Conservation (phyloP, 2,888 invertebrate species). For the Rhingia campestris region DNA sequence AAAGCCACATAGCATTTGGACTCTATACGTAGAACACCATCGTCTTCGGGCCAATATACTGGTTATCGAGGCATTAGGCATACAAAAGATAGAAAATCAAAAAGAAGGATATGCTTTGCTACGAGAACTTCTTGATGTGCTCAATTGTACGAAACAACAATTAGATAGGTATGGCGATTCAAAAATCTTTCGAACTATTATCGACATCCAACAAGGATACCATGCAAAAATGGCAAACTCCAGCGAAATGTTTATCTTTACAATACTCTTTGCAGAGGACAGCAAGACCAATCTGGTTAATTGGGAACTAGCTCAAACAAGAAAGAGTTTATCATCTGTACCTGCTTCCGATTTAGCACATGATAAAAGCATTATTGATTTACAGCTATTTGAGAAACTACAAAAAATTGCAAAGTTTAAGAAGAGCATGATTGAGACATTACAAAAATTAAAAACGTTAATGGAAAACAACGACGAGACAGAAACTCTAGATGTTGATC, state of each 20-base stretch:
- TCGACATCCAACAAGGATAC: slow-evolving; percentile 46
- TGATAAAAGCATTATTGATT: slow-evolving; percentile 19
- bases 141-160: not conserved
- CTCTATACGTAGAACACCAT: slow-evolving; percentile 78
- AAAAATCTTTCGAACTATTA: slow-evolving; percentile 28
- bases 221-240: slow-evolving; percentile 43
- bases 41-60: slow-evolving; percentile 77
- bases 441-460: slow-evolving; percentile 79
- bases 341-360: not conserved
- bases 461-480: slow-evolving; percentile 75
- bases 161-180: slow-evolving; percentile 14
- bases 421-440: slow-evolving; percentile 79
- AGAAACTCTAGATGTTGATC: not conserved
- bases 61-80: slow-evolving; percentile 76
- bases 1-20: slow-evolving; percentile 79
- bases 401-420: slow-evolving; percentile 78
- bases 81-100: slow-evolving; percentile 76
- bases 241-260: slow-evolving; percentile 55
- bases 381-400: slow-evolving; percentile 77
- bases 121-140: slow-evolving; percentile 35
- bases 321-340: not conserved
- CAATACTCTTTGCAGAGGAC: slow-evolving; percentile 42
- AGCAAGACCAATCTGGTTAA: slow-evolving; percentile 1
- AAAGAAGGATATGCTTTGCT: slow-evolving; percentile 40
- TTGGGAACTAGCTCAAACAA: not conserved